Percentiles rank a stretch among this genome's conserved stretches.
phyloP scores from a whole-genome alignment of 2,113 vertebrate species.

The Ceratotherium simum region DNA sequence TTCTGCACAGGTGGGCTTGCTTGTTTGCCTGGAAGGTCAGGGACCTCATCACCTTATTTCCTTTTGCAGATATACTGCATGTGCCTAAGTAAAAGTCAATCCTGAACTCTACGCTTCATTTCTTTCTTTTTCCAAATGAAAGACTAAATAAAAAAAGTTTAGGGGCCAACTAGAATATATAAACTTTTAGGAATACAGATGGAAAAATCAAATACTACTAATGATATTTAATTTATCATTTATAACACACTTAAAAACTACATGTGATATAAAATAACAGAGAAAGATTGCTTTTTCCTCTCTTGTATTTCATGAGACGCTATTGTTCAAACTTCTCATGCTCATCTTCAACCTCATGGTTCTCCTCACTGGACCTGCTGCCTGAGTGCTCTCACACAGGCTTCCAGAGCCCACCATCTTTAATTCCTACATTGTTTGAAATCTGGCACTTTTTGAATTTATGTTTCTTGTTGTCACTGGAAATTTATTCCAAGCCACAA shows the following conservation, averaged over 20 bases:
- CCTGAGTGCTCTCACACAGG: background rate
- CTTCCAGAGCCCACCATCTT: background rate
- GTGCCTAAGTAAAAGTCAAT: background rate
- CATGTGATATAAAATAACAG: background rate
- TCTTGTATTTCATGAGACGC: background rate
- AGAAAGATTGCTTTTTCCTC: background rate
- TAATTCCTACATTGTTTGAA: background rate
- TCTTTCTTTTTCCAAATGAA: background rate
- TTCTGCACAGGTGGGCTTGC: background rate
- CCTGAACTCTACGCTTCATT: background rate
- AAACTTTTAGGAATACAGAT: conserved; percentile 30
- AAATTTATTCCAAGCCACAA: background rate
- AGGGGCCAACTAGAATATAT: background rate
- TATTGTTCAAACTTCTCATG: background rate
- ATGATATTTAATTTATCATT: background rate
- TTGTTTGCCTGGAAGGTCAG: background rate
- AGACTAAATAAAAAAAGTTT: background rate
- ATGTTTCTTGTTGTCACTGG: background rate
- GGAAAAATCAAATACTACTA: background rate
- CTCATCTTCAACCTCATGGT: background rate
- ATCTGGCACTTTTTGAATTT: background rate
- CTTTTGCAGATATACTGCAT: background rate
- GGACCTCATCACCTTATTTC: background rate
- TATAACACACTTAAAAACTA: background rate
- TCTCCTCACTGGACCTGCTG: no score